Base-by-base conservation (phyloP, 1,140 invertebrate genomes). In the Centruroides vittatus region DNA sequence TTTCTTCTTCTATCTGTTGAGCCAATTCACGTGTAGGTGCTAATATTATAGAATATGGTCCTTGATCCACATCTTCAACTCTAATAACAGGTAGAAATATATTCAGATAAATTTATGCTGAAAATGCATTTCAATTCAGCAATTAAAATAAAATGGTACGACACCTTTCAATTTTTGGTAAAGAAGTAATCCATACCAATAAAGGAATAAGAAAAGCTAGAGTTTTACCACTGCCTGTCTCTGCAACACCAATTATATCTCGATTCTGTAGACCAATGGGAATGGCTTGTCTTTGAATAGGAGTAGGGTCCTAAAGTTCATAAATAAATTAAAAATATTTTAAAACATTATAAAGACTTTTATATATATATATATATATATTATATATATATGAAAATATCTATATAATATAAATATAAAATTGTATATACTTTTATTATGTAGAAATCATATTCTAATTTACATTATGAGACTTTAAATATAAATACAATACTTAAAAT, bases 1-100 rank as follows among this genome's bases (percentile, higher is more conserved):
- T 94, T 77, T 99, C 97, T 76, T 99, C 95, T 78, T 99, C 96
- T 69, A 99, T 99, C 76, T 99, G 97, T 72, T 99, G 95, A 0
- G 97, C 97, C 76, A 99, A 84, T 74, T 99, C 97, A 76, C 96
- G 85, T 54, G 97, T 99, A 2, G 97, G 97, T 2, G 97, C 95
- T 71, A 99, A 79, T 71, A 99, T 99, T 46, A 99, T 93, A 48
- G 97, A 95, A 77, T 99, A 99, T 0, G 97, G 97, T n/a, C 97
- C 97, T 78, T 83, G 76, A 63, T 82, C 85, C 23, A 66, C 66
- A 49, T 70, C 68, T 61, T 70, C 68, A 59, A 65, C 65, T 49
- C 64, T 60, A 60, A 10, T 50, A 35, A 59, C 4, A 59, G 5
- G 49, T 48, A 61, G 36, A 4, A 46, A 54, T 52, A 23, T 35